Base-by-base conservation (phyloP, 1,140 invertebrate species). In the Calephelis nemesis region DNA sequence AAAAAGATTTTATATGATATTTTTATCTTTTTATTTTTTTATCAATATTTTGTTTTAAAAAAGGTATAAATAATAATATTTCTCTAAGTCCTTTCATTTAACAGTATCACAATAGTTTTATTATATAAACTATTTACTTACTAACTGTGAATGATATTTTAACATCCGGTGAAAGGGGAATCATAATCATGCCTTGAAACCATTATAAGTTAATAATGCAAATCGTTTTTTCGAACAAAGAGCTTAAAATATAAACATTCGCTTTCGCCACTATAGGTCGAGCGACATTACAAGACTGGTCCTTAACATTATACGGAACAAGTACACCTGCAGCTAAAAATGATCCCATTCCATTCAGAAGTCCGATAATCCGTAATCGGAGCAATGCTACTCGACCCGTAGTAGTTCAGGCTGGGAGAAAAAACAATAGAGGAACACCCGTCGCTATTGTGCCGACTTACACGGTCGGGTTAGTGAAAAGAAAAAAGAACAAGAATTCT, bases 301-400 rank as follows among this genome's bases (percentile, higher is more conserved):
- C 96, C 62, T 92, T 99, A 79, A 95, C 97, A 73, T 94, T 98
- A 78, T 97, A 98, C 88, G 98, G 98, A 58, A 98, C 97, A 39
- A 93, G 95, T 62, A 93, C 94, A 69, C 92, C 94, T n/a, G n/a
- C n/a, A n/a, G n/a, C 50, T 82, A 93, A 94, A 78, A 93, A 94
- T 80, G 94, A 94, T 81, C 93, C 93, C 4, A 90, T 93, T 79
- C 94, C 90, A 67, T 93, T 90, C 85, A 93, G 81, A 84, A 94
- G 81, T 92, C 94, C 71, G 77, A 92, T 81, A 82, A 90, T 74
- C 85, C 89, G 77, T 78, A 93, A 91, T 79, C 94, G 86, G 91
- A 93, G 81, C 78, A 93, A 84, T 87, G 94, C 93, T 69, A 93
- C 93, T 45, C 88, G 91, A 5, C 81, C 87, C 40, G 85, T 89